phyloP scores from a whole-genome alignment of 2,113 vertebrate species.

The Rostratula benghalensis region DNA sequence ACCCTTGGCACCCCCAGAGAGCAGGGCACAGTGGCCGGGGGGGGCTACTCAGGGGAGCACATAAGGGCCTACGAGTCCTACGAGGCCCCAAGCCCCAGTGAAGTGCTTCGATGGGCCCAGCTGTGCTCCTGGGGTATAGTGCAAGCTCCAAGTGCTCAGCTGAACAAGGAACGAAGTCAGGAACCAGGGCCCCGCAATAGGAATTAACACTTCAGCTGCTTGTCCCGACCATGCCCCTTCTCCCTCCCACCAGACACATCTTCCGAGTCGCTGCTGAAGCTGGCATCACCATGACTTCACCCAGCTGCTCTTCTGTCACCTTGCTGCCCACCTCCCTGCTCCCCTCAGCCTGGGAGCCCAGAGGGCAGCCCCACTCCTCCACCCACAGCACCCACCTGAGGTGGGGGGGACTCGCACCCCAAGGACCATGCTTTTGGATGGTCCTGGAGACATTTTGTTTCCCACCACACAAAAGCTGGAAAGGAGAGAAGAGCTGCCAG shows the following conservation, averaged over 20 bases:
- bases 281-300: neutral
- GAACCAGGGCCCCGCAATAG: neutral
- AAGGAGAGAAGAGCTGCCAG: neutral
- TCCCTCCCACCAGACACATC: neutral
- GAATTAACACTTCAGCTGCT: neutral
- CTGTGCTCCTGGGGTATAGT: rapidly evolving
- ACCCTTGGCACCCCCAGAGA: neutral
- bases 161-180: neutral
- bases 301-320: neutral
- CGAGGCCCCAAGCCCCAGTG: rapidly evolving
- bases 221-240: neutral
- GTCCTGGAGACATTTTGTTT: neutral
- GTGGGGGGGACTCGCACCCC: neutral
- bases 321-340: neutral
- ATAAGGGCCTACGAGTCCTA: neutral
- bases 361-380: neutral
- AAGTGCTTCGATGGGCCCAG: neutral
- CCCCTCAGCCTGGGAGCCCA: rapidly evolving
- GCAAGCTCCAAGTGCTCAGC: slow-evolving; percentile 1
- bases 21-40: neutral
- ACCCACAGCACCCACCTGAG: neutral
- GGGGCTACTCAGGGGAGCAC: neutral
- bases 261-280: neutral
- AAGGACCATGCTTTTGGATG: neutral
- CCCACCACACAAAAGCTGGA: neutral